phyloP scores from a whole-genome alignment of 2,888 invertebrate species.

The Eustalomyia histrio region DNA sequence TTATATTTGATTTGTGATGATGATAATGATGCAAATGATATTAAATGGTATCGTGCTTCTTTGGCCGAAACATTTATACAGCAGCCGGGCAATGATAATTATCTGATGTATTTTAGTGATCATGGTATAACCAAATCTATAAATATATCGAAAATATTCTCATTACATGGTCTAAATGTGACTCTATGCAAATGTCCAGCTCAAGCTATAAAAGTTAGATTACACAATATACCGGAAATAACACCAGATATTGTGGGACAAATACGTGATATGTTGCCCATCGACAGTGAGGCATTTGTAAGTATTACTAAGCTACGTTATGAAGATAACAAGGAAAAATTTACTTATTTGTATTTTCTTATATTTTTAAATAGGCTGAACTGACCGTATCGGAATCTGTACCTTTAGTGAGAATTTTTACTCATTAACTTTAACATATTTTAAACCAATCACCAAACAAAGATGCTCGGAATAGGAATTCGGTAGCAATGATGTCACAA shows the following conservation, averaged over 20 bases:
- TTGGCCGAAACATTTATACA: conserved; percentile 74
- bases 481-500: too few species aligned
- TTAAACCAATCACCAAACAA: too few species aligned
- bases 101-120: conserved; percentile 81
- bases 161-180: conserved; percentile 81
- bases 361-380: conserved; percentile 30
- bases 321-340: too few species aligned
- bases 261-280: conserved; percentile 82
- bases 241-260: conserved; percentile 81
- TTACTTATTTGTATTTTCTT: neutral
- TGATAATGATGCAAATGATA: conserved; percentile 64
- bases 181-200: conserved; percentile 82
- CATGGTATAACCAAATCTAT: conserved; percentile 80
- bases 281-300: conserved; percentile 79
- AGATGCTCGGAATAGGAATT: too few species aligned
- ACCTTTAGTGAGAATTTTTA: conserved; percentile 84
- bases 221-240: too few species aligned
- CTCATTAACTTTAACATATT: too few species aligned
- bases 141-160: conserved; percentile 78
- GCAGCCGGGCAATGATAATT: conserved; percentile 73
- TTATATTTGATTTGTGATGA: conserved; percentile 80
- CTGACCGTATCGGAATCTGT: conserved; percentile 56
- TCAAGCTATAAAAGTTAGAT: too few species aligned
- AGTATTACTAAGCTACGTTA: too few species aligned
- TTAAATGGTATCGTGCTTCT: conserved; percentile 80